These are phyloP conservation scores for Spicauda simplicius DNA, from an alignment of 2,888 invertebrate genomes.

Conservation along the genomic window DNA sequence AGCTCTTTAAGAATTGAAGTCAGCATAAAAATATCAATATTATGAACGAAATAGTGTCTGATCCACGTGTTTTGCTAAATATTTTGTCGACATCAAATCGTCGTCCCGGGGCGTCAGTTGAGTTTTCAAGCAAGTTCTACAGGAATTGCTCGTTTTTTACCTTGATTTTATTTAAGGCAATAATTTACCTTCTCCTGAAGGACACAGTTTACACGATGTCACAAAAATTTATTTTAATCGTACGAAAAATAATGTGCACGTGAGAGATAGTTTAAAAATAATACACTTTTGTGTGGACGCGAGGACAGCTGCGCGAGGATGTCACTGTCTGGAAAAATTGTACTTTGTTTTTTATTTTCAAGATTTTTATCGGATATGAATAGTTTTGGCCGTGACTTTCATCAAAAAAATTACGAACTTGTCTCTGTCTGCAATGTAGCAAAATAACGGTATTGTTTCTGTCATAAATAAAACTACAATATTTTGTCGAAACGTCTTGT, in stretches of 20 bases:
- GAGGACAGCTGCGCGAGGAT: conserved; percentile 30
- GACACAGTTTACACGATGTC: conserved; percentile 11
- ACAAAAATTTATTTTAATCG: conserved; percentile 19
- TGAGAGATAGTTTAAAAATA: conserved; percentile 27
- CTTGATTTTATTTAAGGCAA: neutral
- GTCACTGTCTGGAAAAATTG: conserved; percentile 31
- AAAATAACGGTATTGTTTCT: neutral
- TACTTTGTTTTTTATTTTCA: conserved; percentile 15
- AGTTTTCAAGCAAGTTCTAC: too few species aligned
- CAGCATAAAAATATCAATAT: too few species aligned
- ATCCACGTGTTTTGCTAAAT: too few species aligned
- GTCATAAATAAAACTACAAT: neutral
- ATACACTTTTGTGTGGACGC: conserved; percentile 13
- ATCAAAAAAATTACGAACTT: conserved; percentile 7
- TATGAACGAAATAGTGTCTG: too few species aligned
- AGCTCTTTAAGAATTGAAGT: too few species aligned
- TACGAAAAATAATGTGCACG: conserved; percentile 13
- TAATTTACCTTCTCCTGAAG: conserved; percentile 24
- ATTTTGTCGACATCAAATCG: too few species aligned
- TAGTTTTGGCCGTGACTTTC: conserved; percentile 19
- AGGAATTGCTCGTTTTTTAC: neutral
- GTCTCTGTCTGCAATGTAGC: neutral
- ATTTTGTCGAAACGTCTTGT: neutral
- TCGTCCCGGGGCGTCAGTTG: too few species aligned
- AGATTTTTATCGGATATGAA: conserved; percentile 12